phyloP scores from a whole-genome alignment of 2,888 invertebrate genomes.

The Synergus gifuensis region DNA sequence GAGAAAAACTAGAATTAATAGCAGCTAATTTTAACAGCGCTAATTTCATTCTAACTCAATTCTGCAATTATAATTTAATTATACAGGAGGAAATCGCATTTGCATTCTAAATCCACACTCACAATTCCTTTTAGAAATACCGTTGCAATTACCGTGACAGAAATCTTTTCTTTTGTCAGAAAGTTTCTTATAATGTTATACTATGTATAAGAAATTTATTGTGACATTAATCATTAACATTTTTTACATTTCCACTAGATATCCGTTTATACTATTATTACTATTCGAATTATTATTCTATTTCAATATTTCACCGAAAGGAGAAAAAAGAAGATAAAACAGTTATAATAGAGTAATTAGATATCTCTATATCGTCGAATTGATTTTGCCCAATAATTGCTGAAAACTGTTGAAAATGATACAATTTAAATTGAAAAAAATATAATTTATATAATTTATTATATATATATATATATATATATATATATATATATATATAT shows the following conservation, averaged over 20 bases:
- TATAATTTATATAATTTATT: too few relatives aligned
- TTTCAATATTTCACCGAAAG: not conserved
- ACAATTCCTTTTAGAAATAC: not conserved
- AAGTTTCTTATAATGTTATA: not conserved
- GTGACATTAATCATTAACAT: not conserved
- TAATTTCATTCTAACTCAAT: not conserved
- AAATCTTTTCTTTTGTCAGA: not conserved
- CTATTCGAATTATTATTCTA: not conserved
- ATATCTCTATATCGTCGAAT: not conserved
- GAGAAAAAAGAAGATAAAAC: not conserved
- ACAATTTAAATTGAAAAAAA: not conserved
- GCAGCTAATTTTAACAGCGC: not conserved
- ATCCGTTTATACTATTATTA: not conserved
- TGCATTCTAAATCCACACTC: not conserved
- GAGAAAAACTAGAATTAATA: not conserved
- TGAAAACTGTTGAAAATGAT: not conserved
- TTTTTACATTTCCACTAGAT: not conserved
- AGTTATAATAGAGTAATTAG: not conserved
- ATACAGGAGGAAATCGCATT: not conserved
- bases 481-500: too few relatives aligned
- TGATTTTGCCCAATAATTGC: not conserved
- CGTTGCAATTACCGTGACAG: not conserved
- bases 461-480: too few relatives aligned
- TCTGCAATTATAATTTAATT: conserved; percentile 7
- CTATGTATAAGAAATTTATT: not conserved